Conservation (phyloP, 2,797 vertebrate species). For the Chiroxiphia lanceolata region DNA sequence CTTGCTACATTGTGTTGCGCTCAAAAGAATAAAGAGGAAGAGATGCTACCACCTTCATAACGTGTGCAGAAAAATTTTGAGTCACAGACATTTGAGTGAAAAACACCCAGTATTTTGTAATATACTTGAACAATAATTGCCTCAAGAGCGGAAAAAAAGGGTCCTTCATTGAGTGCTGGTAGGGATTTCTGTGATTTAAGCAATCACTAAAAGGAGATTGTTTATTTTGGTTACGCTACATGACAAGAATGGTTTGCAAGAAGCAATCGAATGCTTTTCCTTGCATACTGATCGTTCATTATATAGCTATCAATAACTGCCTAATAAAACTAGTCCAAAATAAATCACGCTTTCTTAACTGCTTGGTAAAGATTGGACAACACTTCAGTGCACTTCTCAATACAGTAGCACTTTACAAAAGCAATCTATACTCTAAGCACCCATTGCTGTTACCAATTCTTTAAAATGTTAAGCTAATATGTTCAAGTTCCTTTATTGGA, state of each 20-base stretch:
- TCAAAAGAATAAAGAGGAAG: not conserved
- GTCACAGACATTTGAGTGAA: not conserved
- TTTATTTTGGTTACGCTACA: not conserved
- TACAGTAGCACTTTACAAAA: not conserved
- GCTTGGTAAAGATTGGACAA: not conserved
- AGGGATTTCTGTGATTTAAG: conserved; percentile 14
- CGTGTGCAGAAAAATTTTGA: not conserved
- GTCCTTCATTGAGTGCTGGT: not conserved
- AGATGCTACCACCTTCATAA: not conserved
- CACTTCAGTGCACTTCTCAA: conserved; percentile 29
- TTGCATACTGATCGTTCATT: conserved; percentile 33
- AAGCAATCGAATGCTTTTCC: not conserved
- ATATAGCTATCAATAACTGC: conserved; percentile 40
- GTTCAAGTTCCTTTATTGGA: not conserved
- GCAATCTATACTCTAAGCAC: not conserved
- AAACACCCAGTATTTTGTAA: not conserved
- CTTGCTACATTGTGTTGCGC: not conserved
- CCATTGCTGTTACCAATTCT: not conserved
- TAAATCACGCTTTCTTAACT: conserved; percentile 31
- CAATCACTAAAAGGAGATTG: not conserved
- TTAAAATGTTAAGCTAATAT: conserved; percentile 26
- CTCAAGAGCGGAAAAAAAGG: not conserved
- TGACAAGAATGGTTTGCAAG: not conserved
- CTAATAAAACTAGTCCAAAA: conserved; percentile 42
- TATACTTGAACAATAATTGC: not conserved